Evolutionary conservation across 2,888 invertebrate species (phyloP), one percentile per base, ranked within the genome.

Genomic region (Drosophila subsilvestris): DNA sequence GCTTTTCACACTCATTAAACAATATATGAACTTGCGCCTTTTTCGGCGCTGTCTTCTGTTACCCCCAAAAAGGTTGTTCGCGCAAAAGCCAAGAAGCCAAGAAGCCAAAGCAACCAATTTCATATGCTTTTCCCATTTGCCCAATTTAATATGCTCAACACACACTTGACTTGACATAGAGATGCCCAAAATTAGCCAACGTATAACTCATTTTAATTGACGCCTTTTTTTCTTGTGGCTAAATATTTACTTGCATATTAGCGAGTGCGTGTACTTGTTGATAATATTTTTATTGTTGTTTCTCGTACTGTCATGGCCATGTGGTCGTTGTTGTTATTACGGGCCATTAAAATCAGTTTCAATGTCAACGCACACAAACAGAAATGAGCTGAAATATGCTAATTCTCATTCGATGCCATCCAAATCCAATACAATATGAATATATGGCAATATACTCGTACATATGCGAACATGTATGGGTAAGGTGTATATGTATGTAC

Each of bases 271-370:
- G 68, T 67, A 73, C 47, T 60, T 56, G 59, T 14, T 37, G 59
- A 2, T 37, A 6, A 27, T 27, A 25, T 6, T 63, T 44, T 17
- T 60, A 59, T 22, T 37, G 27, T 43, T 42, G 25, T 29, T 45
- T 32, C 25, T n/a, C 43, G 45, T 70, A 42, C 61, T 61, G 55
- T 68, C 63, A 56, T 62, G 63, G 44, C 60, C 62, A 7, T n/a
- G 7, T 37, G 7, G 45, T 67, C 56, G n/a, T 48, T 59, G 22
- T 27, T 62, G 20, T 57, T 63, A 78, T 74, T 79, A 74, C 73
- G 85, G 71, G 70, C 80, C 80, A 84, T 86, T 80, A 84, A 86
- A 84, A 81, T 80, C 71, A 59, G 63, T 88, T 88, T 88, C 87
- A 88, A 88, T 88, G 87, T 88, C 87, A 88, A 66, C 62, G 63